Percentiles rank a stretch among this genome's conserved stretches.
Conservation (phyloP, 2,888 invertebrate species). For the Achlya flavicornis region DNA sequence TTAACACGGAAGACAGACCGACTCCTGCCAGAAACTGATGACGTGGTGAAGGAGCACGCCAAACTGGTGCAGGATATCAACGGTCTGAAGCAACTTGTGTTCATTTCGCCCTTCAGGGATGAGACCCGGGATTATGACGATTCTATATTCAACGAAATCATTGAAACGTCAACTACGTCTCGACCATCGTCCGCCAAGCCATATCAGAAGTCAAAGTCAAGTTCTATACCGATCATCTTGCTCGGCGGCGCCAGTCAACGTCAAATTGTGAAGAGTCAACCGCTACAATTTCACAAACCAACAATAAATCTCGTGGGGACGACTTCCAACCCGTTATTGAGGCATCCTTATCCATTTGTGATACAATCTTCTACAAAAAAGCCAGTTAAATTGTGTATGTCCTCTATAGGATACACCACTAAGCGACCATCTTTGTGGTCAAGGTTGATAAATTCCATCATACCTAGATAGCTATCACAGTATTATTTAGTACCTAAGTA, state of each 20-base stretch:
- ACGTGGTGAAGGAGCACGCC: constrained; percentile 73
- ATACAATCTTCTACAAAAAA: constrained; percentile 51
- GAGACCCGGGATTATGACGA: constrained; percentile 72
- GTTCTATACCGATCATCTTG: constrained; percentile 62
- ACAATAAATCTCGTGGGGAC: constrained; percentile 69
- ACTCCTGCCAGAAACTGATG: constrained; percentile 51
- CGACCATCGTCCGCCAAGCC: constrained; percentile 20
- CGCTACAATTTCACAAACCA: constrained; percentile 55
- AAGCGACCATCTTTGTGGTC: constrained; percentile 62
- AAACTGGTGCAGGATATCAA: constrained; percentile 78
- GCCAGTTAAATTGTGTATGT: constrained; percentile 68
- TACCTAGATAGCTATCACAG: constrained; percentile 54
- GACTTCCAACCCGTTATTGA: constrained; percentile 61
- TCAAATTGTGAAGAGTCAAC: constrained; percentile 57
- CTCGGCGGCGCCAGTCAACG: constrained; percentile 67
- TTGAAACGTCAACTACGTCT: constrained; percentile 58
- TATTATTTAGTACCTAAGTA: neutral
- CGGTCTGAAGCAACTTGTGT: constrained; percentile 66
- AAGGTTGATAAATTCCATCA: constrained; percentile 62
- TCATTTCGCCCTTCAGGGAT: constrained; percentile 61
- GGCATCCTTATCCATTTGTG: constrained; percentile 74
- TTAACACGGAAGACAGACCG: constrained; percentile 47
- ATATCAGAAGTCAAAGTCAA: constrained; percentile 37
- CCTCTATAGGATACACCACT: constrained; percentile 53
- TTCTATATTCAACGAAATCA: constrained; percentile 69